phyloP scores from a whole-genome alignment of 2,797 vertebrate genomes.

The Buceros bicornis region DNA sequence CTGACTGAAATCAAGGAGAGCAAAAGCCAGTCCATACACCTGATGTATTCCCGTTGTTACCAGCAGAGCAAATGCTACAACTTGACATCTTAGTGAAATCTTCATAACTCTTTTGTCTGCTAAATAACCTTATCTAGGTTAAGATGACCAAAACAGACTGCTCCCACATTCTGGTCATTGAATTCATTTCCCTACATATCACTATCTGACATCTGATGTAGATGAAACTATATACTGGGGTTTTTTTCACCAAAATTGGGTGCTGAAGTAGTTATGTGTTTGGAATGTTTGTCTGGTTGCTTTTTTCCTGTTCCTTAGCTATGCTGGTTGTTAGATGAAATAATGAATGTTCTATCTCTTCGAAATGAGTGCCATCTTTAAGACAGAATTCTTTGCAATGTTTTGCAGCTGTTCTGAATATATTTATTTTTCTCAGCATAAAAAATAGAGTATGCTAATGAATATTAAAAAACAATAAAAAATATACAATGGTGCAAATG shows the following conservation, averaged over 20 bases:
- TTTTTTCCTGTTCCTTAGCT: not conserved
- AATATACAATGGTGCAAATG: not conserved
- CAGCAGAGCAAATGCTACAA: not conserved
- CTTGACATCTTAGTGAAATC: not conserved
- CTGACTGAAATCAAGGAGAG: not conserved
- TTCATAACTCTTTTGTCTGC: not conserved
- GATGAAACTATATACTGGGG: not conserved
- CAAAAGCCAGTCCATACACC: not conserved
- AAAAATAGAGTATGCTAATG: not conserved
- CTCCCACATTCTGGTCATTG: not conserved
- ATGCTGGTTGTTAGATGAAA: not conserved
- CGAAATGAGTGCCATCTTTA: constrained; percentile 3
- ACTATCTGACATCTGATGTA: not conserved
- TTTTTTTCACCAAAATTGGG: not conserved
- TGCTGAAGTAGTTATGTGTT: not conserved
- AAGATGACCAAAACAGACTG: not conserved
- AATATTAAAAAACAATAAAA: not conserved
- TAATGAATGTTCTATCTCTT: not conserved
- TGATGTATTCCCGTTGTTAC: not conserved
- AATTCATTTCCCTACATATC: not conserved
- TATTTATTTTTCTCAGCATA: not conserved
- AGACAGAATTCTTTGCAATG: not conserved
- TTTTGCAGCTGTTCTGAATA: constrained; percentile 16
- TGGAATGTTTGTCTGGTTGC: not conserved
- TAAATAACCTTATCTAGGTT: not conserved